phyloP scores from a whole-genome alignment of 2,113 vertebrate species.

The Holacanthus passer region DNA sequence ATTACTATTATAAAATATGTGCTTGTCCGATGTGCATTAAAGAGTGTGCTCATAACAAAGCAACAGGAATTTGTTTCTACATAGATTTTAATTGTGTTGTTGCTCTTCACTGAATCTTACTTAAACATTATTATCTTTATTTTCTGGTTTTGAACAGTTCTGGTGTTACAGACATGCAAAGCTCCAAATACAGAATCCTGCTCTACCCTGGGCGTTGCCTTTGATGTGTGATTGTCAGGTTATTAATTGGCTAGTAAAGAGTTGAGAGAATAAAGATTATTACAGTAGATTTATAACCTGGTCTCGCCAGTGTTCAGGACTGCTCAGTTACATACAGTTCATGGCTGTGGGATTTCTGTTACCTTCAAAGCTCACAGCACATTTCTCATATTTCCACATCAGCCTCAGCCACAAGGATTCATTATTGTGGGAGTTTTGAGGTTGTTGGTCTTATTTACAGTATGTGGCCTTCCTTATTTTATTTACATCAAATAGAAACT shows the following conservation, averaged over 20 bases:
- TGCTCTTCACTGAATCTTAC: not conserved
- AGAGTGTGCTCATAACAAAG: not conserved
- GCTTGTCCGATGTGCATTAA: not conserved
- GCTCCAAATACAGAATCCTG: slow-evolving; percentile 4
- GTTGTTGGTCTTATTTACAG: not conserved
- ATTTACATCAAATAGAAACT: not conserved
- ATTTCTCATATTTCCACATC: not conserved
- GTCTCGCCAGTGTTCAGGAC: not conserved
- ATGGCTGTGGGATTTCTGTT: not conserved
- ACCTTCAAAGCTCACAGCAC: not conserved
- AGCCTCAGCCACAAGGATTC: not conserved
- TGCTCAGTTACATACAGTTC: not conserved
- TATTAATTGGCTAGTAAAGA: slow-evolving; percentile 11
- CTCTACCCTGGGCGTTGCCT: not conserved
- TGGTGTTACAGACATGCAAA: not conserved
- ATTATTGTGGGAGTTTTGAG: not conserved
- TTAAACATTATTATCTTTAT: not conserved
- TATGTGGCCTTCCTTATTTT: not conserved
- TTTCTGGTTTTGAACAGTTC: not conserved
- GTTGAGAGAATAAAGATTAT: not conserved
- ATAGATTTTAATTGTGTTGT: not conserved
- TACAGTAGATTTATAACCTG: too few relatives aligned
- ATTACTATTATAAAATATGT: not conserved
- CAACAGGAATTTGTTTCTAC: not conserved
- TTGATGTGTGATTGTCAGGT: slow-evolving; percentile 20